phyloP scores from a whole-genome alignment of 92 coral and sea anemone species.

The Porites evermanni region DNA sequence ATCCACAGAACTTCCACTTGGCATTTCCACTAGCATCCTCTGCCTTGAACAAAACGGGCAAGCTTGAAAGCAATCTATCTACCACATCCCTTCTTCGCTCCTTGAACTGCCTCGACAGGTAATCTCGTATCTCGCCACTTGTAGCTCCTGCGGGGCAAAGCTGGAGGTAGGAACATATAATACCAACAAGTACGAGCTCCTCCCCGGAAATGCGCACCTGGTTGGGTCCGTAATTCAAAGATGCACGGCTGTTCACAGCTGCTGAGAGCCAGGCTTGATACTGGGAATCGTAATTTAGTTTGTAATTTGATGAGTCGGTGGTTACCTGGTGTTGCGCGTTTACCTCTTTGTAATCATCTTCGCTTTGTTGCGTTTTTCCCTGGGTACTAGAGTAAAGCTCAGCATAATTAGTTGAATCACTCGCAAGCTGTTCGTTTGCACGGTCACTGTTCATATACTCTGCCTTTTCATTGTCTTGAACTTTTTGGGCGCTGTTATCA shows the following conservation, averaged over 20 bases:
- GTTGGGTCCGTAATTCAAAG: not conserved
- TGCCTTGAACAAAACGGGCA: slow-evolving; percentile 78
- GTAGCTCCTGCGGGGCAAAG: slow-evolving; percentile 86
- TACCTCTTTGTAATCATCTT: slow-evolving; percentile 1
- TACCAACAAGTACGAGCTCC: slow-evolving; percentile 81
- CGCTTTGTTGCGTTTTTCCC: not conserved
- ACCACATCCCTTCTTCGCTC: slow-evolving; percentile 60
- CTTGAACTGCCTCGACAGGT: slow-evolving; percentile 71
- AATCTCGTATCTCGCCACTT: slow-evolving; percentile 63
- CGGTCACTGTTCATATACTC: not conserved
- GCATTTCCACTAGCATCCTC: slow-evolving; percentile 55
- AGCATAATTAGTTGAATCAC: not conserved
- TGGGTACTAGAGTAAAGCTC: not conserved
- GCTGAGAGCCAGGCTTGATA: slow-evolving; percentile 15
- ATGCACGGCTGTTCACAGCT: slow-evolving; percentile 2
- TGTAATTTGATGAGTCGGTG: not conserved
- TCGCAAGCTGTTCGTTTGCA: not conserved
- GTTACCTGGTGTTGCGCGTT: slow-evolving; percentile 9
- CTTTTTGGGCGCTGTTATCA: not conserved
- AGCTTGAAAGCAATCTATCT: slow-evolving; percentile 65
- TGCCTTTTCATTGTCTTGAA: not conserved
- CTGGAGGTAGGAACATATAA: slow-evolving; percentile 80
- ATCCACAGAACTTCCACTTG: slow-evolving; percentile 84
- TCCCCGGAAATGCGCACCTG: slow-evolving; percentile 72
- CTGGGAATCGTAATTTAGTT: not conserved